Base-by-base conservation (phyloP, 1,140 invertebrate genomes). In the Argopecten irradians region DNA sequence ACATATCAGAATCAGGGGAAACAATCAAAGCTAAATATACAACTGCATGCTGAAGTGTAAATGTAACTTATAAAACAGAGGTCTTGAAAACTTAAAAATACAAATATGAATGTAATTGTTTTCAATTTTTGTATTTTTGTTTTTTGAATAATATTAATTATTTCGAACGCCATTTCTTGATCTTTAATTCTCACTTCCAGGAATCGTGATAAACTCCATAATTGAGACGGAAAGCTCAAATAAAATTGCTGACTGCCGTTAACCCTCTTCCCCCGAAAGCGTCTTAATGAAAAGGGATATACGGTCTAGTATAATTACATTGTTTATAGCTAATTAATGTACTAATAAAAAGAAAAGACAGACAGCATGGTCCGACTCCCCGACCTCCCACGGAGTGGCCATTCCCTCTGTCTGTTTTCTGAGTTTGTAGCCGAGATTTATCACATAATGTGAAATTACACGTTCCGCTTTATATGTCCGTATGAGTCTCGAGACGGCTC, bases 291-390 rank as follows among this genome's bases (percentile, higher is more conserved):
- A 71, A 71, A 71, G 55, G 55, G 55, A 71, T 71, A 22, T 71
- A 71, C 55, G 55, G 55, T 71, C 28, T 71, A 71, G n/a, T 28
- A 71, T 71, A 71, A 71, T 71, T 28, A 71, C 55, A 71, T 71
- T 71, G 28, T 28, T 71, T 28, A 71, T 16, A 71, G 55, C 55
- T 71, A 71, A 71, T 71, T 71, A 71, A 71, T 71, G 55, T 7
- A 71, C 55, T 71, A 71, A 71, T 71, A 71, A 71, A 71, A 71
- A 71, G 55, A 71, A 71, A 71, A 71, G 0, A 71, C 22, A n/a
- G 55, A 71, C 8, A 5, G n/a, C 22, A 5, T n/a, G 16, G 55
- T 71, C 22, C 22, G 5, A 1, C 55, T 28, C 55, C n/a, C 55
- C 22, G 55, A 16, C 14, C 55, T n/a, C 55, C 55, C 55, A n/a